Conservation (phyloP, 1,140 invertebrate species). For the Muscidifurax raptorellus region DNA sequence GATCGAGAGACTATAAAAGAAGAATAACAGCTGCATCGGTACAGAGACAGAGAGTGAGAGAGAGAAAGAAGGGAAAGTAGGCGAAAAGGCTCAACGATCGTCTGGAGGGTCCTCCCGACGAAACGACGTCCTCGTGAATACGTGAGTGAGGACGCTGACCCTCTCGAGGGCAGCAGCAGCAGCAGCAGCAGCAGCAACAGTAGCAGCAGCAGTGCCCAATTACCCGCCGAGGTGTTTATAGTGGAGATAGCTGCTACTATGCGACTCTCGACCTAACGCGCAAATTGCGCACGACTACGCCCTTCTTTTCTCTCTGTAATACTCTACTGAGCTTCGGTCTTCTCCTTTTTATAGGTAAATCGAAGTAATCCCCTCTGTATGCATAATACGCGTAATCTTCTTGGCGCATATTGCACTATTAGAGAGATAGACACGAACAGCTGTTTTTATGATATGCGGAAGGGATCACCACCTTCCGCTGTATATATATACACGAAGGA, state of each 20-base stretch:
- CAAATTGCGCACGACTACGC: conserved; percentile 8
- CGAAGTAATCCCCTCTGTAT: too few species aligned
- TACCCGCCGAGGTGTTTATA: conserved; percentile 24
- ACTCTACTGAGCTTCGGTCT: background rate
- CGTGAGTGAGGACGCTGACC: conserved; percentile 4
- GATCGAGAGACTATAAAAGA: background rate
- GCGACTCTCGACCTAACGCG: conserved; percentile 7
- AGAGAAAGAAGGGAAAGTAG: background rate
- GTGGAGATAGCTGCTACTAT: background rate
- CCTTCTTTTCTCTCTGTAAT: background rate
- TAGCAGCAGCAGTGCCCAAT: conserved; percentile 3
- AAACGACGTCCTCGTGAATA: conserved; percentile 22
- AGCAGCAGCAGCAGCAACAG: background rate
- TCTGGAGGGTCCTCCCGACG: background rate
- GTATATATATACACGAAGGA: too few species aligned
- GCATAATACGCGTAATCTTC: too few species aligned
- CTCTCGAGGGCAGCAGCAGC: background rate
- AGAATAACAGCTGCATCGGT: too few species aligned
- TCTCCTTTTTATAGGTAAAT: too few species aligned
- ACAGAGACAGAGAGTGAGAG: background rate
- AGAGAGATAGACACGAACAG: too few species aligned
- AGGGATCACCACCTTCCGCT: too few species aligned
- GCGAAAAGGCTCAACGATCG: conserved; percentile 8
- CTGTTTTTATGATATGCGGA: too few species aligned
- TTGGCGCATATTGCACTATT: too few species aligned